phyloP scores from a whole-genome alignment of 2,797 vertebrate genomes.

The Silurus aristotelis region DNA sequence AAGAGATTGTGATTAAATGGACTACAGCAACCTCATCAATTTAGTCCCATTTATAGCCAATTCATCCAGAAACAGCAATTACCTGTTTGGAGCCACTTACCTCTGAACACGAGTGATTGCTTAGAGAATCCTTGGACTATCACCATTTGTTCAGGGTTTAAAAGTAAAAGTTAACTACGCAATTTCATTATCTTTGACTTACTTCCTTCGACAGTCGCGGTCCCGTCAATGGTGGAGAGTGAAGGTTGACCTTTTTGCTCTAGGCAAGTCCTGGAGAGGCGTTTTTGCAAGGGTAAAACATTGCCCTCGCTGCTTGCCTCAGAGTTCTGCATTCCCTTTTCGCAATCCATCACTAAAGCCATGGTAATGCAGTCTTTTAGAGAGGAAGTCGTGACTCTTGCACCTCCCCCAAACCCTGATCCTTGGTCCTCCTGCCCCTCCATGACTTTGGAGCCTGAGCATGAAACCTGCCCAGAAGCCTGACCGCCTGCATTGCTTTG shows the following conservation, averaged over 20 bases:
- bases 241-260: slow-evolving; percentile 76
- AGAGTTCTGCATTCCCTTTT: slow-evolving; percentile 58
- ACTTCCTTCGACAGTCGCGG: slow-evolving; percentile 17
- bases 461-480: slow-evolving; percentile 60
- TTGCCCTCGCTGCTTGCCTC: slow-evolving; percentile 69
- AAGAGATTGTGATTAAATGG: not conserved
- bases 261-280: slow-evolving; percentile 74
- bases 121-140: not conserved
- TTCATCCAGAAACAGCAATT: slow-evolving; percentile 8
- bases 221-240: slow-evolving; percentile 72
- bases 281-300: slow-evolving; percentile 72
- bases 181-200: not conserved
- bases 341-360: slow-evolving; percentile 72
- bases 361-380: slow-evolving; percentile 71
- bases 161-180: not conserved
- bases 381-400: slow-evolving; percentile 59
- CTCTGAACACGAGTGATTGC: not conserved
- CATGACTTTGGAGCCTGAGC: slow-evolving; percentile 75
- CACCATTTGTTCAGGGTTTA: not conserved
- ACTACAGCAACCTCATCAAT: not conserved
- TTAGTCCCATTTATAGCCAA: not conserved
- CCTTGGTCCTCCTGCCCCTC: slow-evolving; percentile 74
- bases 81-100: not conserved
- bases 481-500: slow-evolving; percentile 73
- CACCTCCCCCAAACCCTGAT: slow-evolving; percentile 2